phyloP scores from a whole-genome alignment of 2,113 vertebrate genomes.

The Pachypanchax playfairii region DNA sequence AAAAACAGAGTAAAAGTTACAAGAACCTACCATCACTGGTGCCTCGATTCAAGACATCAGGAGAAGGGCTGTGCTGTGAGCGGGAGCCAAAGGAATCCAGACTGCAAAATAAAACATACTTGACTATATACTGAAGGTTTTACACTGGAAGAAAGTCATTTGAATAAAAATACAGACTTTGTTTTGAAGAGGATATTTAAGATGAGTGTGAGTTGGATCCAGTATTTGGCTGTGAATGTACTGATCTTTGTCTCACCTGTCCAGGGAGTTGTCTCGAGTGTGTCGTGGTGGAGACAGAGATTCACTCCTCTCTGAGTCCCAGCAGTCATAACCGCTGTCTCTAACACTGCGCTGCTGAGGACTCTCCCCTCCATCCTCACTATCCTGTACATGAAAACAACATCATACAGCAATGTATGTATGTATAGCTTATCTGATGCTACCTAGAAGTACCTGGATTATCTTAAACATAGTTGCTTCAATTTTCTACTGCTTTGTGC shows the following conservation, averaged over 20 bases:
- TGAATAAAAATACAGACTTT: background rate
- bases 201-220: background rate
- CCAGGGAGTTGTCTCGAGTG: slow-evolving; percentile 89
- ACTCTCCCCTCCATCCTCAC: slow-evolving; percentile 83
- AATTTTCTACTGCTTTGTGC: background rate
- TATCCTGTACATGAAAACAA: slow-evolving; percentile 56
- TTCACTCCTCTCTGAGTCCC: slow-evolving; percentile 95
- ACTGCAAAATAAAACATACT: slow-evolving; percentile 78
- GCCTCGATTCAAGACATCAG: slow-evolving; percentile 90
- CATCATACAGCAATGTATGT: background rate
- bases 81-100: slow-evolving; percentile 96
- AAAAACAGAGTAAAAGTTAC: background rate
- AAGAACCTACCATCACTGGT: slow-evolving; percentile 88
- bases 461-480: background rate
- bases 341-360: slow-evolving; percentile 89
- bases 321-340: slow-evolving; percentile 98
- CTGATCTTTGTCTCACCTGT: slow-evolving; percentile 66
- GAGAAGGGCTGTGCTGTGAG: slow-evolving; percentile 93
- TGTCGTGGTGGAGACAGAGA: slow-evolving; percentile 94
- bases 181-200: background rate
- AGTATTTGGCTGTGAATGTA: background rate
- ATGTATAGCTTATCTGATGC: background rate
- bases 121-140: background rate
- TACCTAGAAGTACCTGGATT: background rate
- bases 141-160: background rate